A percentile compares a stretch with the other conserved stretches of the same genome.
These are phyloP conservation scores for Brachycybe producta DNA, from an alignment of 2,888 invertebrate genomes.

Conservation along the genomic window DNA sequence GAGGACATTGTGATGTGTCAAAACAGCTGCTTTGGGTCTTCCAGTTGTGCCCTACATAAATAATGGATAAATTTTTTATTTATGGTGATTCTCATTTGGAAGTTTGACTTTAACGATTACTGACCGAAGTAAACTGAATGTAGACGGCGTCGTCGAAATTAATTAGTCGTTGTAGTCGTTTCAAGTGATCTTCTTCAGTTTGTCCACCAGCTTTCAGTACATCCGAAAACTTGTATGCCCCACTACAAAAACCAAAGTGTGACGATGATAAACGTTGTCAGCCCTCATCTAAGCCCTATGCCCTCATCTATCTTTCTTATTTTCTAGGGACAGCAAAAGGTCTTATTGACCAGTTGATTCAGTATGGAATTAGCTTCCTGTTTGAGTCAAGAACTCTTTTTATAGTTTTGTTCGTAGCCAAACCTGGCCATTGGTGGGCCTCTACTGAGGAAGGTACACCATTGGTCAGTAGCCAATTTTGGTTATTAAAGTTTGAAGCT, in stretches of 20 bases:
- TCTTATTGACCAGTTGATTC: too few species aligned
- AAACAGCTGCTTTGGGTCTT: constrained; percentile 56
- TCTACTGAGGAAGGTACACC: too few species aligned
- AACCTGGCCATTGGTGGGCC: too few species aligned
- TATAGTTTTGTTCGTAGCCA: too few species aligned
- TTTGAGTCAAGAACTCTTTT: too few species aligned
- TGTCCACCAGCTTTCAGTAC: constrained; percentile 30
- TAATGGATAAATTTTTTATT: not conserved
- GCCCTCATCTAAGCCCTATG: too few species aligned
- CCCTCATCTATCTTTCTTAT: too few species aligned
- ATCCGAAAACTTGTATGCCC: not conserved
- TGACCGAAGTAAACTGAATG: constrained; percentile 66
- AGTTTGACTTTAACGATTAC: not conserved
- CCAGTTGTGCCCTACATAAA: constrained; percentile 57
- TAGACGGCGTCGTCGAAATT: constrained; percentile 49
- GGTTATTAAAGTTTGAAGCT: too few species aligned
- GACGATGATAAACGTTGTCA: too few species aligned
- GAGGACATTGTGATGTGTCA: constrained; percentile 49
- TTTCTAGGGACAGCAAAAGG: too few species aligned
- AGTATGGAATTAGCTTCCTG: too few species aligned
- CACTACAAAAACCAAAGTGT: constrained; percentile 5
- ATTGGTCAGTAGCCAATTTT: too few species aligned
- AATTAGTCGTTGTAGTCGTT: constrained; percentile 21
- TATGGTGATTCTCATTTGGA: not conserved
- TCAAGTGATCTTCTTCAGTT: constrained; percentile 20